These are phyloP conservation scores for Pissodes strobi DNA, from an alignment of 1,140 invertebrate genomes.

Conservation along the genomic window DNA sequence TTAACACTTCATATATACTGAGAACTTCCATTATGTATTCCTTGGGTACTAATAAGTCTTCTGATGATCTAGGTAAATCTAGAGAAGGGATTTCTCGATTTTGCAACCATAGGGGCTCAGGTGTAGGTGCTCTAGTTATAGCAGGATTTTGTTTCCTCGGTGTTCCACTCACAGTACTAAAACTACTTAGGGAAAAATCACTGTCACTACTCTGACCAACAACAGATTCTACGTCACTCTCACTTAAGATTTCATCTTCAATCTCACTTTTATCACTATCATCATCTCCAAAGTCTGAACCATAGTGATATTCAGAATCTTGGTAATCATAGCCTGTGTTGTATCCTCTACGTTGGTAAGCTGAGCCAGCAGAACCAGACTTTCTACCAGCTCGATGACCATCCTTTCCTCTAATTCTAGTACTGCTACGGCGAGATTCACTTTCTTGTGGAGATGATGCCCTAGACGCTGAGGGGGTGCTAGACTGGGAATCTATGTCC, in stretches of 20 bases:
- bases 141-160: constrained; percentile 61
- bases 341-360: constrained; percentile 70
- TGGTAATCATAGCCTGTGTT: constrained; percentile 75
- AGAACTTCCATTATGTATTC: constrained; percentile 79
- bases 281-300: constrained; percentile 85
- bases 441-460: constrained; percentile 74
- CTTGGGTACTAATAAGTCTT: constrained; percentile 83
- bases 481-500: constrained; percentile 70
- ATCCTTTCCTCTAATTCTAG: constrained; percentile 62
- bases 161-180: constrained; percentile 69
- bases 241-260: constrained; percentile 72
- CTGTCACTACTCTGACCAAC: constrained; percentile 77
- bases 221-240: constrained; percentile 68
- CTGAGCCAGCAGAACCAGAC: constrained; percentile 63
- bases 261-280: constrained; percentile 79
- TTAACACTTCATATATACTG: constrained; percentile 90
- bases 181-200: constrained; percentile 82
- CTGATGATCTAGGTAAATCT: constrained; percentile 82
- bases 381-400: constrained; percentile 61
- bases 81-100: constrained; percentile 77
- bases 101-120: constrained; percentile 86
- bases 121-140: constrained; percentile 71
- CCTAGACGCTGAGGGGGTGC: constrained; percentile 77
- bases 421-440: constrained; percentile 68
- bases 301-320: constrained; percentile 88